A percentile compares a stretch with the other conserved stretches of the same genome.
These are phyloP conservation scores for Listronotus oregonensis DNA, from an alignment of 1,140 invertebrate species.

Conservation along the genomic window DNA sequence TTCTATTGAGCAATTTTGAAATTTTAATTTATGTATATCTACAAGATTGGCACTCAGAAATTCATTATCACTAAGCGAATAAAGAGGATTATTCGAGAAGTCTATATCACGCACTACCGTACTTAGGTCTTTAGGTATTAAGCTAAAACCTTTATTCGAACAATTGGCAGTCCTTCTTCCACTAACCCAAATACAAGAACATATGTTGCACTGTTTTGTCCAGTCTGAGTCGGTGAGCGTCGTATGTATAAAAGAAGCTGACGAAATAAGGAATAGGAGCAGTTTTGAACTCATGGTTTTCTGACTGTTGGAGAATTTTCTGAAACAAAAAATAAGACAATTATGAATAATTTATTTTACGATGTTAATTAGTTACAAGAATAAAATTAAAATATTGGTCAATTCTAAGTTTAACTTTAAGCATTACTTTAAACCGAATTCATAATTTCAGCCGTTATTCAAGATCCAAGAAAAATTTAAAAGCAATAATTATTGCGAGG, in stretches of 20 bases:
- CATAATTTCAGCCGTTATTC: too few relatives aligned
- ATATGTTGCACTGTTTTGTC: constrained; percentile 62
- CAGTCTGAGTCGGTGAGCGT: constrained; percentile 59
- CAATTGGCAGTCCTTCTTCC: constrained; percentile 85
- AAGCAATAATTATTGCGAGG: too few relatives aligned
- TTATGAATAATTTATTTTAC: neutral
- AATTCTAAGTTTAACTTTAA: too few relatives aligned
- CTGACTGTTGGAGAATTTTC: constrained; percentile 11
- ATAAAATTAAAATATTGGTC: too few relatives aligned
- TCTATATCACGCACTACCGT: constrained; percentile 77
- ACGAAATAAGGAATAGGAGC: constrained; percentile 32
- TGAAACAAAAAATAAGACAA: constrained; percentile 29
- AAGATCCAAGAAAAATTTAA: too few relatives aligned
- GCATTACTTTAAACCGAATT: too few relatives aligned
- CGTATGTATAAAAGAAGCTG: constrained; percentile 19
- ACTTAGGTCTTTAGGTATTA: constrained; percentile 73
- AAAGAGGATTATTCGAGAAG: constrained; percentile 73
- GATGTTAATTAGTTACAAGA: too few relatives aligned
- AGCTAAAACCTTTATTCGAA: constrained; percentile 58
- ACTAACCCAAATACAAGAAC: constrained; percentile 78
- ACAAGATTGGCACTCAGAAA: constrained; percentile 72
- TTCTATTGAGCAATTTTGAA: constrained; percentile 73
- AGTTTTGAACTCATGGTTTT: constrained; percentile 32
- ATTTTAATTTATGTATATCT: constrained; percentile 79
- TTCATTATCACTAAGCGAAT: constrained; percentile 66